phyloP scores from a whole-genome alignment of 2,113 vertebrate species.

The Indicator indicator region DNA sequence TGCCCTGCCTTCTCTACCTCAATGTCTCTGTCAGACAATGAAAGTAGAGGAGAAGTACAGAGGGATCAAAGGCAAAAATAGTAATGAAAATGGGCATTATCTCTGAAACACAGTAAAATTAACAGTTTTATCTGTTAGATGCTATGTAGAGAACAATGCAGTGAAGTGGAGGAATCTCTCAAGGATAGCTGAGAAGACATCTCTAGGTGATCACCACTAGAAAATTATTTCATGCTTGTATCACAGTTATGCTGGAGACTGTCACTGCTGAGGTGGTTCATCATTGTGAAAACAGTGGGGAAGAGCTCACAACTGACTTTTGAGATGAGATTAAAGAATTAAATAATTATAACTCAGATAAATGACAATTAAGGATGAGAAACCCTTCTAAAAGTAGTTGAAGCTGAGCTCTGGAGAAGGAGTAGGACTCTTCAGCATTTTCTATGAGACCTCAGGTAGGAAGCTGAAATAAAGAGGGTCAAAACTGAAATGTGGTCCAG shows the following conservation, averaged over 20 bases:
- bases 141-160: neutral
- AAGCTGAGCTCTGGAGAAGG: neutral
- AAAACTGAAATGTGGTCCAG: neutral
- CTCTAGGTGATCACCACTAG: neutral
- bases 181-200: neutral
- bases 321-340: slow-evolving; percentile 28
- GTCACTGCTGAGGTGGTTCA: neutral
- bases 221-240: neutral
- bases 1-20: neutral
- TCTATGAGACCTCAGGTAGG: neutral
- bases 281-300: neutral
- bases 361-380: slow-evolving; percentile 5
- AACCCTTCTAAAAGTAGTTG: neutral
- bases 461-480: neutral
- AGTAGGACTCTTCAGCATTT: neutral
- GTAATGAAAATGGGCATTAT: neutral
- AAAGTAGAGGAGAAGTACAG: neutral
- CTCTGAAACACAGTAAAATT: neutral
- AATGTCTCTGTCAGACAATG: neutral
- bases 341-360: slow-evolving; percentile 9
- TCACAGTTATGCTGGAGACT: neutral
- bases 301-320: neutral
- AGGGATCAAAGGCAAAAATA: neutral
- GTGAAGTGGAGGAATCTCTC: neutral
- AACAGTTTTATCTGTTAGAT: neutral